A percentile compares a stretch with the other conserved stretches of the same genome.
phyloP scores from a whole-genome alignment of 1,140 invertebrate genomes.

The Saccostrea echinata region DNA sequence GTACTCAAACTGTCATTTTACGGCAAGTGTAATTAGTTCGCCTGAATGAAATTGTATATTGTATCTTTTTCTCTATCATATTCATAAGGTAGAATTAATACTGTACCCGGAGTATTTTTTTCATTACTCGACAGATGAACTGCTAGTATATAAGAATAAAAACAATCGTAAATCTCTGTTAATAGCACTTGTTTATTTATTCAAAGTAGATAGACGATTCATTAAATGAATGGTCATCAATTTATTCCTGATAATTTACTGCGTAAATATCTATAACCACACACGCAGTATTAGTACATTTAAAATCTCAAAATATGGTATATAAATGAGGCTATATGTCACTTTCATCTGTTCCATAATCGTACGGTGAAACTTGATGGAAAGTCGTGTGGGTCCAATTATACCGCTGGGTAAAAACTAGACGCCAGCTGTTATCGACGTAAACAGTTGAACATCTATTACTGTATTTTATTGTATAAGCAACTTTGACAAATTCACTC shows the following conservation, averaged over 20 bases:
- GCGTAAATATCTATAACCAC: slow-evolving; percentile 8
- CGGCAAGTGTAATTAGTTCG: background rate
- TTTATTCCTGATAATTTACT: background rate
- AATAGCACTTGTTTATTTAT: slow-evolving; percentile 10
- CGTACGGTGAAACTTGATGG: background rate
- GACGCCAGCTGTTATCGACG: background rate
- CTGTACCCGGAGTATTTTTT: background rate
- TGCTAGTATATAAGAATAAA: background rate
- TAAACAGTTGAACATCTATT: background rate
- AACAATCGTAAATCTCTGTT: background rate
- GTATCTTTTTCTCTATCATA: background rate
- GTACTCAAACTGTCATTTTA: slow-evolving; percentile 11
- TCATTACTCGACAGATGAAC: background rate
- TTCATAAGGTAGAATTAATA: background rate
- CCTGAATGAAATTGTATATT: background rate
- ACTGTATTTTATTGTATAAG: background rate
- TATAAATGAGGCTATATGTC: slow-evolving; percentile 24
- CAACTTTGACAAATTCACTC: background rate
- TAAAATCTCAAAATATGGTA: background rate
- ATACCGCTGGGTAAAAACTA: background rate
- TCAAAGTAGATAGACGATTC: slow-evolving; percentile 12
- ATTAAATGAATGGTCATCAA: slow-evolving; percentile 10
- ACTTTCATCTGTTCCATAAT: slow-evolving; percentile 18
- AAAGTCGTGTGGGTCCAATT: slow-evolving; percentile 24
- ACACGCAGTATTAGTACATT: background rate